These are phyloP conservation scores for Nibea albiflora DNA, from an alignment of 2,113 vertebrate genomes.

Conservation along the genomic window DNA sequence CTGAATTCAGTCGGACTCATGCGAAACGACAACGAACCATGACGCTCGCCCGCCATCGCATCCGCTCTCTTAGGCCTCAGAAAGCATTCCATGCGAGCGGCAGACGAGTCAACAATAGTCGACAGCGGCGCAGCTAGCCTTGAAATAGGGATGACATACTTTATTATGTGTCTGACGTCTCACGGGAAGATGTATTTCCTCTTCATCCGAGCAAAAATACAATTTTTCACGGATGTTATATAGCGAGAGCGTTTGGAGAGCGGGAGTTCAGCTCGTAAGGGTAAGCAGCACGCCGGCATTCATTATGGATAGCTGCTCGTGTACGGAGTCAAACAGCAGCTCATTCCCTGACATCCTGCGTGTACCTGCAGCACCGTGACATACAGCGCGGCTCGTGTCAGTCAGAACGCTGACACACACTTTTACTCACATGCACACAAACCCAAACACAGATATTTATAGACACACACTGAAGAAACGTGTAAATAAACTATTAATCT, in stretches of 20 bases:
- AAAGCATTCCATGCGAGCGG: slow-evolving; percentile 34
- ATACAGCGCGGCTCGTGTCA: slow-evolving; percentile 29
- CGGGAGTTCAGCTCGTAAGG: slow-evolving; percentile 53
- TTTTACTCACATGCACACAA: background rate
- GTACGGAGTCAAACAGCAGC: slow-evolving; percentile 51
- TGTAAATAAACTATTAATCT: slow-evolving; percentile 20
- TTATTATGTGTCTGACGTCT: slow-evolving; percentile 63
- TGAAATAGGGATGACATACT: slow-evolving; percentile 67
- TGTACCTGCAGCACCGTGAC: slow-evolving; percentile 37
- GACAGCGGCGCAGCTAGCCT: slow-evolving; percentile 40
- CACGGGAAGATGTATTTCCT: slow-evolving; percentile 45
- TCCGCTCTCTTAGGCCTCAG: slow-evolving; percentile 28
- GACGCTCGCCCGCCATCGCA: slow-evolving; percentile 23
- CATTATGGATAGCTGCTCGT: slow-evolving; percentile 65
- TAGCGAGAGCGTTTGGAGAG: slow-evolving; percentile 28
- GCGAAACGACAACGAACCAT: slow-evolving; percentile 17
- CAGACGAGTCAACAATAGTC: slow-evolving; percentile 49
- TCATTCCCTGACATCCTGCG: slow-evolving; percentile 30
- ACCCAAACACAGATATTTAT: slow-evolving; percentile 20
- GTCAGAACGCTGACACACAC: slow-evolving; percentile 30
- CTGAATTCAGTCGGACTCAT: slow-evolving; percentile 27
- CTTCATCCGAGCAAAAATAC: slow-evolving; percentile 32
- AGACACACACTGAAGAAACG: background rate
- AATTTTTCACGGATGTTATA: slow-evolving; percentile 44
- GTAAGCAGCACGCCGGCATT: slow-evolving; percentile 56